Evolutionary conservation across 2,797 vertebrate genomes (phyloP).

Genomic region (Catharus ustulatus): DNA sequence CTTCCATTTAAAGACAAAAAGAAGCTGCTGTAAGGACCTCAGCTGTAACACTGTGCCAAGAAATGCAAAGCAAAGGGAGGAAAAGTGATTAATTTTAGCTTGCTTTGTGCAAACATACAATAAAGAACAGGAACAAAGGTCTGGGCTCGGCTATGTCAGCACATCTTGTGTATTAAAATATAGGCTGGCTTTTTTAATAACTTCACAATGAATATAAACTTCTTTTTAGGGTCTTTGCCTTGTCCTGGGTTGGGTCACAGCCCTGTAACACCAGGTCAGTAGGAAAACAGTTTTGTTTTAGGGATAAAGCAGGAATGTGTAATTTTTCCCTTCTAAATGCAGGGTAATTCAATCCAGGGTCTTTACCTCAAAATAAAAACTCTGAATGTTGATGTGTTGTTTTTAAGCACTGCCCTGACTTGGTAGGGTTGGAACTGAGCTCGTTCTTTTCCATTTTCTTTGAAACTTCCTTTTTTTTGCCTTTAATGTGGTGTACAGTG

Average conservation of each 20-base stretch:
- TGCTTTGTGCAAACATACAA: background rate
- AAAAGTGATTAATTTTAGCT: background rate
- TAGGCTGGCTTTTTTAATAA: background rate
- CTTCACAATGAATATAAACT: background rate
- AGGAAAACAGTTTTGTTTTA: background rate
- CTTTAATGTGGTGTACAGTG: rapidly evolving
- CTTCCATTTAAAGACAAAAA: background rate
- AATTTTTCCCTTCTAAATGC: too few species aligned
- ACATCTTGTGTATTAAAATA: background rate
- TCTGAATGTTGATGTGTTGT: background rate
- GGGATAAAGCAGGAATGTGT: background rate
- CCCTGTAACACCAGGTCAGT: background rate
- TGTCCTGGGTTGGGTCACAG: background rate
- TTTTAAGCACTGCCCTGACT: background rate
- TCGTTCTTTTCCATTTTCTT: background rate
- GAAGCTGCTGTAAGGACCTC: background rate
- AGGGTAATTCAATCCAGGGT: too few species aligned
- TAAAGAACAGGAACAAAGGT: background rate
- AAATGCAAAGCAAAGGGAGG: background rate
- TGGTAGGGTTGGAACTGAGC: background rate
- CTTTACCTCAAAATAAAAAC: background rate
- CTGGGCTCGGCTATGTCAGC: background rate
- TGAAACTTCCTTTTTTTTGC: background rate
- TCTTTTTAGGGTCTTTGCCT: background rate
- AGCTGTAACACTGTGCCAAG: background rate